Percentiles rank a stretch among this genome's conserved stretches.
These are phyloP conservation scores for Tipula vernalis DNA, from an alignment of 2,888 invertebrate species.

Conservation along the genomic window DNA sequence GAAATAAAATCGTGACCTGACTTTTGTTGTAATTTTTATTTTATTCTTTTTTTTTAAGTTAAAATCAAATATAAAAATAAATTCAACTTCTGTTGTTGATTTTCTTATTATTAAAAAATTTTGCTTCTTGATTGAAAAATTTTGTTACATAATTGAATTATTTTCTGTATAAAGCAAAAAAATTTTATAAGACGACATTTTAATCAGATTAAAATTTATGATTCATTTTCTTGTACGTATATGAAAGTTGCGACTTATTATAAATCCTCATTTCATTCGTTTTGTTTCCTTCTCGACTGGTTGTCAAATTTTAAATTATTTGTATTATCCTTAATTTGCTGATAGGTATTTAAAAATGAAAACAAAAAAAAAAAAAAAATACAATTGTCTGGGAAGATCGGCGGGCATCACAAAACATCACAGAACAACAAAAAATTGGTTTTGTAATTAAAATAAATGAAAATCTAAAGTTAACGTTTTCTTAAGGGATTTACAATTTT, in stretches of 20 bases:
- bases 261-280: not conserved
- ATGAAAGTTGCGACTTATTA: not conserved
- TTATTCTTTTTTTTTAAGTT: not conserved
- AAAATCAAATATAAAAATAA: not conserved
- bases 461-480: not conserved
- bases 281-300: not conserved
- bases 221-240: not conserved
- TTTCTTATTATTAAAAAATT: not conserved
- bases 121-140: not conserved
- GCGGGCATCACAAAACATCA: not conserved
- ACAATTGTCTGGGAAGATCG: not conserved
- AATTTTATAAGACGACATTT: not conserved
- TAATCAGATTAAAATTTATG: not conserved
- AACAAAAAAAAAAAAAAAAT: not conserved
- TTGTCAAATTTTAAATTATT: not conserved
- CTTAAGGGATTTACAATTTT: not conserved
- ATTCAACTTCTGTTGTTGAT: not conserved
- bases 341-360: not conserved
- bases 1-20: slow-evolving; percentile 4
- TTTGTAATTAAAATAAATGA: not conserved
- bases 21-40: not conserved
- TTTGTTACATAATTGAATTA: slow-evolving; percentile 4
- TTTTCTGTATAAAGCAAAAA: not conserved
- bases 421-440: too few relatives aligned
- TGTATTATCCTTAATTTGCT: not conserved